Evolutionary conservation across 2,888 invertebrate genomes (phyloP).

Genomic region (Lasius platythorax): DNA sequence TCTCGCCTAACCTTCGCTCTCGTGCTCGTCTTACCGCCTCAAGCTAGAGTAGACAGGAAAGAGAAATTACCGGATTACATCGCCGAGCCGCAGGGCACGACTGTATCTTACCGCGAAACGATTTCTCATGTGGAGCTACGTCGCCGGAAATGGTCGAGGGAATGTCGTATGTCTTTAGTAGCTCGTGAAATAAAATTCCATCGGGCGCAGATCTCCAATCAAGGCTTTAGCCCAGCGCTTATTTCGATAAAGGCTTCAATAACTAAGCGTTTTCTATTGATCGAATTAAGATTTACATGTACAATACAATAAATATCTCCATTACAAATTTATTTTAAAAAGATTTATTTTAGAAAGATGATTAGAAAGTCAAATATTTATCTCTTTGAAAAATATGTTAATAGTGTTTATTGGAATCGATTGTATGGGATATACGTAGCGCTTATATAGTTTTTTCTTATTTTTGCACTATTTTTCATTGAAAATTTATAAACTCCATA

Average conservation of each 20-base stretch:
- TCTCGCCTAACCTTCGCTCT: slow-evolving; percentile 59
- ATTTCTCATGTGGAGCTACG: slow-evolving; percentile 54
- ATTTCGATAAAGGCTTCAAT: background rate
- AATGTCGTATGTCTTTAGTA: slow-evolving; percentile 37
- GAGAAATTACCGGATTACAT: slow-evolving; percentile 79
- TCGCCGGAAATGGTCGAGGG: slow-evolving; percentile 20
- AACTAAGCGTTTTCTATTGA: background rate
- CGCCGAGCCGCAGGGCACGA: slow-evolving; percentile 51
- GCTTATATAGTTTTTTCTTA: background rate
- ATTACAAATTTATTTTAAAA: slow-evolving; percentile 2
- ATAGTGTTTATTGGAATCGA: background rate
- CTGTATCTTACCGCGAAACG: slow-evolving; percentile 44
- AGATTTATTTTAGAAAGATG: no score
- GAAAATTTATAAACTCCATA: background rate
- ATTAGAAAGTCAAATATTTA: background rate
- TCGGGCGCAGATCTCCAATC: background rate
- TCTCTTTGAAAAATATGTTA: background rate
- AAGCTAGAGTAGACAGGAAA: slow-evolving; percentile 66
- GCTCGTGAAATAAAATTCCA: slow-evolving; percentile 44
- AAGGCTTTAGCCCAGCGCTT: background rate
- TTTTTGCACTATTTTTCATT: background rate
- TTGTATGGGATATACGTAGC: background rate
- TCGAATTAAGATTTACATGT: background rate
- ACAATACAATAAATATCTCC: background rate
- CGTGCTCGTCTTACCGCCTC: slow-evolving; percentile 39